phyloP scores from a whole-genome alignment of 2,113 vertebrate species.

The Hiodon tergisus region DNA sequence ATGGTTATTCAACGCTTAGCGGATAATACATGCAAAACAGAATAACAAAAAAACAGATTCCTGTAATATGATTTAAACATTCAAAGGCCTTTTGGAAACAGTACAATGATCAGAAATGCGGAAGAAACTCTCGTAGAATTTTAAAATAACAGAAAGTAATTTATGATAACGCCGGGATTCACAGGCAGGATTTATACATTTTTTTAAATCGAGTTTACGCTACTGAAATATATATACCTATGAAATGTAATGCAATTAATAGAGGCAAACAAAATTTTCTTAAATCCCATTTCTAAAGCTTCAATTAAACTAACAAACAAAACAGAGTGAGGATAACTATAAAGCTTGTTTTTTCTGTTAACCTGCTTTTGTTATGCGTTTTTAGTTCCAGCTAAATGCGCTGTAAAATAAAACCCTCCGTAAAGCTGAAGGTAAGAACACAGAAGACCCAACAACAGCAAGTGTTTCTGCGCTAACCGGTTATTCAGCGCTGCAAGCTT shows the following conservation, averaged over 20 bases:
- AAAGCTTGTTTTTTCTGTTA: conserved; percentile 16
- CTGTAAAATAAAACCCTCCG: neutral
- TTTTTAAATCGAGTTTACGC: conserved; percentile 42
- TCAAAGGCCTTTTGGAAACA: conserved; percentile 27
- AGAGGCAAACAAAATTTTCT: conserved; percentile 51
- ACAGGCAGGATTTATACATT: conserved; percentile 34
- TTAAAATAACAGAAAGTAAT: conserved; percentile 34
- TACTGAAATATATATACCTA: conserved; percentile 39
- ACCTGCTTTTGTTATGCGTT: conserved; percentile 38
- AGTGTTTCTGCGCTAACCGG: neutral
- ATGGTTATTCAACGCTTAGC: conserved; percentile 37
- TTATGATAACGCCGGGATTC: conserved; percentile 36
- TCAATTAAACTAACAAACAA: conserved; percentile 39
- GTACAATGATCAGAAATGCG: conserved; percentile 24
- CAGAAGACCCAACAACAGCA: no score
- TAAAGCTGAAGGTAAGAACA: neutral
- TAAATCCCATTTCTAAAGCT: conserved; percentile 39
- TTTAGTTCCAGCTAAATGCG: conserved; percentile 38
- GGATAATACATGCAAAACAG: conserved; percentile 38
- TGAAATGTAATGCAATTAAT: conserved; percentile 50
- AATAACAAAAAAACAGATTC: conserved; percentile 27
- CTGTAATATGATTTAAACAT: conserved; percentile 36
- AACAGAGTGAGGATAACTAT: conserved; percentile 36
- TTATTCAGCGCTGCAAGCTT: neutral
- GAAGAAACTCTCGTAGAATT: conserved; percentile 25